Evolutionary conservation across 2,113 vertebrate genomes (phyloP).

Genomic region (Aegithalos caudatus): DNA sequence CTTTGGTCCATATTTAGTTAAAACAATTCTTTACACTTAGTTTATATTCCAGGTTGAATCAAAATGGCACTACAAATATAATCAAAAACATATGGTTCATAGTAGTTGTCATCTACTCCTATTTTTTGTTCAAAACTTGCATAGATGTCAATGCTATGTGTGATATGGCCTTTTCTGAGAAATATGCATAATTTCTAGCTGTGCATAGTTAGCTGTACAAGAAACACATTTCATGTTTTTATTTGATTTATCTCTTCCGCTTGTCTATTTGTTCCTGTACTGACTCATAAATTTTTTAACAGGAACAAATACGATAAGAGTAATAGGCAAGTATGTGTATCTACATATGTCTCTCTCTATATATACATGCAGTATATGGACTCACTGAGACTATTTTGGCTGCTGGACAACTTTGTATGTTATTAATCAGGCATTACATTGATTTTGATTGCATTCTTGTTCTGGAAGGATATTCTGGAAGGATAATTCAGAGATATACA

Average conservation of each 20-base stretch:
- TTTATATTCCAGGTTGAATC: neutral
- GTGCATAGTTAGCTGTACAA: neutral
- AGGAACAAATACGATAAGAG: constrained; percentile 66
- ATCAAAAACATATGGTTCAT: neutral
- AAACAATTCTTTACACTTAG: neutral
- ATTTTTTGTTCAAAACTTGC: neutral
- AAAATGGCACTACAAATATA: neutral
- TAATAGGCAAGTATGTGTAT: neutral
- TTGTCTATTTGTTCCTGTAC: constrained; percentile 68
- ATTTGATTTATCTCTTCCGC: constrained; percentile 52
- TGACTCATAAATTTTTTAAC: constrained; percentile 59
- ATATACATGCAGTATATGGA: neutral
- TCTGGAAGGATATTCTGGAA: constrained; percentile 42
- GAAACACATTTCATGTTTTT: neutral
- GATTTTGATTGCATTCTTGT: constrained; percentile 45
- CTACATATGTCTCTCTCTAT: neutral
- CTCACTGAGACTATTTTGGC: constrained; percentile 37
- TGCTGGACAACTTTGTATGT: constrained; percentile 37
- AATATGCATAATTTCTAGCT: neutral
- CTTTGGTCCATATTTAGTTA: neutral
- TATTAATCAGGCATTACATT: constrained; percentile 46
- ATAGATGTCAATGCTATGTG: neutral
- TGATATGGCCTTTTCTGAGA: neutral
- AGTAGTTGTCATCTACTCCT: neutral
- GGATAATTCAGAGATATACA: constrained; percentile 12